Evolutionary conservation across 2,113 vertebrate genomes (phyloP).

Genomic region (Mus spicilegus): DNA sequence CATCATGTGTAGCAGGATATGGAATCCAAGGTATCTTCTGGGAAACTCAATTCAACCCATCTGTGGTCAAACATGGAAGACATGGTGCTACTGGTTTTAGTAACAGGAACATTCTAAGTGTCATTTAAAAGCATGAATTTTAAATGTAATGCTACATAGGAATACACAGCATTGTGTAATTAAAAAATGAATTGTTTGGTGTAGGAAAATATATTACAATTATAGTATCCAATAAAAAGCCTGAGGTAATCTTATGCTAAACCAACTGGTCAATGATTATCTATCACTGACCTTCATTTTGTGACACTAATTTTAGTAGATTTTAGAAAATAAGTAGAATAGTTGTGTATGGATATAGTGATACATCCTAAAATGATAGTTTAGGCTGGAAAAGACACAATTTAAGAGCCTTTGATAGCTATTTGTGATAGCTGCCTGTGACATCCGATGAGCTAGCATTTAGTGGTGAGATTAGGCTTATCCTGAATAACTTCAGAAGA

Average conservation of each 20-base stretch:
- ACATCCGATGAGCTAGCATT: conserved; percentile 40
- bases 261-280: neutral
- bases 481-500: conserved; percentile 47
- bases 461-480: conserved; percentile 55
- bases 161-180: neutral
- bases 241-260: neutral
- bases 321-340: neutral
- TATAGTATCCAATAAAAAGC: neutral
- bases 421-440: conserved; percentile 58
- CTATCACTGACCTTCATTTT: neutral
- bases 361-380: conserved; percentile 26
- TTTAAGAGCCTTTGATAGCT: neutral
- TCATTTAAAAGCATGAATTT: neutral
- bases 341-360: conserved; percentile 38
- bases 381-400: conserved; percentile 29
- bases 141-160: neutral
- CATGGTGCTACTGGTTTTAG: neutral
- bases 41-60: neutral
- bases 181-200: neutral
- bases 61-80: neutral
- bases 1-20: neutral
- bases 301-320: neutral
- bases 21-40: neutral
- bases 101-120: neutral
- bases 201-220: neutral